phyloP scores from a whole-genome alignment of 2,113 vertebrate species.

The Oncorhynchus clarkii region DNA sequence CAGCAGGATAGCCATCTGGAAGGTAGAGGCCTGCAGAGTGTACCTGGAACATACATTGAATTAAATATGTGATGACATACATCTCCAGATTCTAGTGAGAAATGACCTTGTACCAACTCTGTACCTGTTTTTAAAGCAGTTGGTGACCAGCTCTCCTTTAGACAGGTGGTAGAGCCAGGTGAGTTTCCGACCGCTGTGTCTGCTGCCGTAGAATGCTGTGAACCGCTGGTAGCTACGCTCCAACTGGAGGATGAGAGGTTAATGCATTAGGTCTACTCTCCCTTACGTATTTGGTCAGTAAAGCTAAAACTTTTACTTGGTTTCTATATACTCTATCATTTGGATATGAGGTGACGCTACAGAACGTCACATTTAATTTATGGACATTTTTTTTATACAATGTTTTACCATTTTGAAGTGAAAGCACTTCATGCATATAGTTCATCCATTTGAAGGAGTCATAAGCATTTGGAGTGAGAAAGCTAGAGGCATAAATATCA shows the following conservation, averaged over 20 bases:
- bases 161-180: constrained; percentile 98
- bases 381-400: no score
- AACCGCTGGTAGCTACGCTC: constrained; percentile 86
- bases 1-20: constrained; percentile 98
- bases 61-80: background rate
- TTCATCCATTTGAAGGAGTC: no score
- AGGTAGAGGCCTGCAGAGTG: constrained; percentile 94
- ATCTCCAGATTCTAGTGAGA: background rate
- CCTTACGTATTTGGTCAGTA: no score
- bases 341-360: no score
- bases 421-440: no score
- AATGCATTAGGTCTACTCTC: background rate
- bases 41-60: constrained; percentile 49
- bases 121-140: constrained; percentile 96
- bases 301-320: no score
- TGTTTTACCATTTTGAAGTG: no score
- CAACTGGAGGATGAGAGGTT: constrained; percentile 36
- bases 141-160: constrained; percentile 96
- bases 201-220: constrained; percentile 97
- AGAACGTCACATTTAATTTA: no score
- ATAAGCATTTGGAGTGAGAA: background rate
- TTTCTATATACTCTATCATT: no score
- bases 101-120: background rate
- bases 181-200: constrained; percentile 94
- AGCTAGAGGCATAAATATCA: no score